Evolutionary conservation across 2,797 vertebrate species (phyloP).

Genomic region (Streptopelia turtur): DNA sequence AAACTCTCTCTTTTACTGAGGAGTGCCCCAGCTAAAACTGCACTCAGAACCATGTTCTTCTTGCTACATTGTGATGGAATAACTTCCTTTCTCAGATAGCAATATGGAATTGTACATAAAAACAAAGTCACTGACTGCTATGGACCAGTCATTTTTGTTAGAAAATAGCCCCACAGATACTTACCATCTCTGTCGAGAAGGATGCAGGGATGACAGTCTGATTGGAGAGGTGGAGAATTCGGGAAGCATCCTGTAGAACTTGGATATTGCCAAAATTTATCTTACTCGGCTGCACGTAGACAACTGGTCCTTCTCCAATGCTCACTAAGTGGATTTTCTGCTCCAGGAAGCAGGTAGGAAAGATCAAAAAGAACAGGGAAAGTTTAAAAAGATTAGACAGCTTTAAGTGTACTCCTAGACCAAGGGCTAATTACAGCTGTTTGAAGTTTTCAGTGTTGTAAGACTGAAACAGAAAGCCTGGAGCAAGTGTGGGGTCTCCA

Average conservation of each 20-base stretch:
- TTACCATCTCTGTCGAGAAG: constrained; percentile 83
- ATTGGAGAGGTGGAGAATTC: constrained; percentile 81
- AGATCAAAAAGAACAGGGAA: not conserved
- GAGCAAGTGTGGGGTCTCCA: not conserved
- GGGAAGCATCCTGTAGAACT: constrained; percentile 78
- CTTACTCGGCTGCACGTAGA: constrained; percentile 73
- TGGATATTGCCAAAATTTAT: constrained; percentile 86
- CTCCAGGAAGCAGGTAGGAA: not conserved
- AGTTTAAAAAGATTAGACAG: not conserved
- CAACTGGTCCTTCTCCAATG: constrained; percentile 82
- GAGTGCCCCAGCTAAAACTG: not conserved
- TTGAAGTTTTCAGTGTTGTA: not conserved
- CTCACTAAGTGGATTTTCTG: constrained; percentile 81
- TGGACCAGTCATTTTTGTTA: not conserved
- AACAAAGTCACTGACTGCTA: not conserved
- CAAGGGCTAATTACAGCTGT: too few species aligned
- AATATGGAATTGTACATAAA: not conserved
- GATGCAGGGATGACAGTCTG: constrained; percentile 79
- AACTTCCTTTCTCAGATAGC: not conserved
- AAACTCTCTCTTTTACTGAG: not conserved
- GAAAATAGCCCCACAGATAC: not conserved
- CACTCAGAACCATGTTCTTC: not conserved
- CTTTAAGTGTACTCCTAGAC: not conserved
- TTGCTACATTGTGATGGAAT: accelerated
- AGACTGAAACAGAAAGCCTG: not conserved